A percentile compares a stretch with the other conserved stretches of the same genome.
Evolutionary conservation across 2,888 invertebrate genomes (phyloP).

Genomic region (Cataglyphis altisquamis): DNA sequence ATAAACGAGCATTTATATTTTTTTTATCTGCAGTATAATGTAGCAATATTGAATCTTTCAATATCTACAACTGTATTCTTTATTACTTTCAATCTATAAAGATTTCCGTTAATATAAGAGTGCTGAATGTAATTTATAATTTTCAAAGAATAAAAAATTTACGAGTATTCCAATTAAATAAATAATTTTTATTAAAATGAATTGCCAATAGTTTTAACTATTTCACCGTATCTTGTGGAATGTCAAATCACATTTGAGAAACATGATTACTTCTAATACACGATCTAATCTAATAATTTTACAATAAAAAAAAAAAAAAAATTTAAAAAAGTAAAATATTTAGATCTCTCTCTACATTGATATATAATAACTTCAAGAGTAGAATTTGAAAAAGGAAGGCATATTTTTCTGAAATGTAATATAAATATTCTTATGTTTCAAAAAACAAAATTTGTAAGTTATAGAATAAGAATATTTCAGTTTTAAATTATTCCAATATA

Average conservation of each 20-base stretch:
- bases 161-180: not conserved
- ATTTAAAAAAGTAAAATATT: conserved; percentile 11
- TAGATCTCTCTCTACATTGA: not conserved
- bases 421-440: not conserved
- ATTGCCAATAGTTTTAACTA: conserved; percentile 2
- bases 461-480: not conserved
- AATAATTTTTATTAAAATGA: conserved; percentile 4
- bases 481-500: conserved; percentile 13
- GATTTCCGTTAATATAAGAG: conserved; percentile 55
- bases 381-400: not conserved
- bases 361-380: not conserved
- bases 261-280: not conserved
- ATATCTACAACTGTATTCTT: conserved; percentile 67
- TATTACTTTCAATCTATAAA: conserved; percentile 37
- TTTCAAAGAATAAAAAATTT: conserved; percentile 22
- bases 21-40: conserved; percentile 26
- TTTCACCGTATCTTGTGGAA: not conserved
- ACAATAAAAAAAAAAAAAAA: not conserved
- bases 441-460: not conserved
- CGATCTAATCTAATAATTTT: not conserved
- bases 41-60: conserved; percentile 21
- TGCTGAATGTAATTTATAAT: conserved; percentile 55
- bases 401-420: not conserved
- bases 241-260: not conserved
- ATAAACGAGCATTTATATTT: not conserved